A percentile compares a stretch with the other conserved stretches of the same genome.
phyloP scores from a whole-genome alignment of 2,888 invertebrate genomes.

The Thymelicus lineola region DNA sequence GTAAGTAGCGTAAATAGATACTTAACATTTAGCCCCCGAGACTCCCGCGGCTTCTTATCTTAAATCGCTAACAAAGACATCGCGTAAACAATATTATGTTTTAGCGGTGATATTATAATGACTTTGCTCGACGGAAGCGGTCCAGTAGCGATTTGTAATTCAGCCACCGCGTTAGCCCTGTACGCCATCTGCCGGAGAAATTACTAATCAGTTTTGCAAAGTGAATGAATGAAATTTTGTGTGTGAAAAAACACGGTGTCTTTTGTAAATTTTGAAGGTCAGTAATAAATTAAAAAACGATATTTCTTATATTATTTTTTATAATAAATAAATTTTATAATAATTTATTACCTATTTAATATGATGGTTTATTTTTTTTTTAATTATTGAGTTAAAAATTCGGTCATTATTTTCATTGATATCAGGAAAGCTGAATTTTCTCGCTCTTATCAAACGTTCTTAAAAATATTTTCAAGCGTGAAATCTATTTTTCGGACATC shows the following conservation, averaged over 20 bases:
- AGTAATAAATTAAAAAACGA: background rate
- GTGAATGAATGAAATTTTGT: background rate
- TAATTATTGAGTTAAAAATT: too few species aligned
- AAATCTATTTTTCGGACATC: too few species aligned
- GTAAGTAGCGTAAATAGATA: conserved; percentile 3
- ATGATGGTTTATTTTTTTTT: too few species aligned
- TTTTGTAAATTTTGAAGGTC: conserved; percentile 12
- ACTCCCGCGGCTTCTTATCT: conserved; percentile 40
- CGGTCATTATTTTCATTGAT: too few species aligned
- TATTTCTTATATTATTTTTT: too few species aligned
- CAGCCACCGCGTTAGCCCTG: conserved; percentile 18
- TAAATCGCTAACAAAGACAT: conserved; percentile 24
- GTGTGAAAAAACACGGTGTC: background rate
- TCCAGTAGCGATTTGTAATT: conserved; percentile 20
- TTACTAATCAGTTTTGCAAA: background rate
- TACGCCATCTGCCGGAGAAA: conserved; percentile 15
- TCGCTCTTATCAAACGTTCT: too few species aligned
- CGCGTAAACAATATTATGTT: conserved; percentile 21
- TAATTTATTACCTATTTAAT: too few species aligned
- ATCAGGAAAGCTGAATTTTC: too few species aligned
- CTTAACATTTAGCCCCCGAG: conserved; percentile 3
- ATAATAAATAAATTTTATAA: too few species aligned
- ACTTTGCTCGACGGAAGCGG: conserved; percentile 11
- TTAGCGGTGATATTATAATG: conserved; percentile 25
- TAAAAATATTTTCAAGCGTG: too few species aligned